Base-by-base conservation (phyloP, 2,888 invertebrate species). In the Atethmia centrago region DNA sequence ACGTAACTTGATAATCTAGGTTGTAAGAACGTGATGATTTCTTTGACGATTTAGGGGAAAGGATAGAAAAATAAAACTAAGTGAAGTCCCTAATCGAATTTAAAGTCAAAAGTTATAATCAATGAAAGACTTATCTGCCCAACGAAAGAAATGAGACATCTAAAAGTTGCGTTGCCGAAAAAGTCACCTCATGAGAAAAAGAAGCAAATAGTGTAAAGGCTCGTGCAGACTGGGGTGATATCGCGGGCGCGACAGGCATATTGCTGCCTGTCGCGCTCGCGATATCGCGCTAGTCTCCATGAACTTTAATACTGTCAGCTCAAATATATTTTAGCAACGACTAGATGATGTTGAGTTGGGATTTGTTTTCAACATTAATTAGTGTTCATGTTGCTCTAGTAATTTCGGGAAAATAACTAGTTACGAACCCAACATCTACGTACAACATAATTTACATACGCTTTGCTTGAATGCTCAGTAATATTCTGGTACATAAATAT, bases 311-410 rank as follows among this genome's bases (percentile, higher is more conserved):
- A 42, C n/a, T n/a, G 28, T n/a, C n/a, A 36, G 8, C 4, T 4
- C n/a, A 36, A 64, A 49, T 31, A 64, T 10, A 49, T 61, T 78
- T 61, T 40, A 61, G 25, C 4, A 61, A 53, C 45, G 14, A 10
- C 40, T 70, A 40, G 16, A 42, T 9, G 40, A 12, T 47, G 53
- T 61, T 28, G 28, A 47, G 36, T 40, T 40, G 14, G 25, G 45
- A 70, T 61, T 62, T 51, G 45, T 63, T 77, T 63, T 58, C 62
- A 63, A 79, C 51, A 51, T 77, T 71, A 53, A 79, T 79, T 51
- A 63, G 36, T n/a, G n/a, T 40, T 16, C 45, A 71, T 79, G 36
- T 51, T 49, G 42, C 61, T 79, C 16, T 21, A 61, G 40, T 42
- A 61, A 61, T 42, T 70, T 78, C 12, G 10, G 79, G 47, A 10